Conservation (phyloP, 2,888 invertebrate species). For the Chironomus tentans region DNA sequence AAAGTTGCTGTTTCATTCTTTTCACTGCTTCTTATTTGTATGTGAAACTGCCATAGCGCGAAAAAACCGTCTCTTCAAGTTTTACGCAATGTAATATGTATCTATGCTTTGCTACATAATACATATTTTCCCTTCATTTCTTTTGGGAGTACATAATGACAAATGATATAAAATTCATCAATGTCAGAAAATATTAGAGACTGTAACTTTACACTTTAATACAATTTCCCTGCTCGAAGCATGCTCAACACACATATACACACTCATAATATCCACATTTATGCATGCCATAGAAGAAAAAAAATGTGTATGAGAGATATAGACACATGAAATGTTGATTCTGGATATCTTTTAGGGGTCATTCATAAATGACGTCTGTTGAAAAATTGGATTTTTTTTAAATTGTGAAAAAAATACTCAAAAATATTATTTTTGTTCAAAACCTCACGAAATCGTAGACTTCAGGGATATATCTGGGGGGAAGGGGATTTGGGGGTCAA, state of each 20-base stretch:
- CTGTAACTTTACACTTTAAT: conserved; percentile 26
- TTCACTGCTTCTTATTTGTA: background rate
- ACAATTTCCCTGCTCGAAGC: conserved; percentile 15
- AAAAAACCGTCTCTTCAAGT: conserved; percentile 10
- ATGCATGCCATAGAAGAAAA: too few species aligned
- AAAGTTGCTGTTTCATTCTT: background rate
- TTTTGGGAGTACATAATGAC: conserved; percentile 26
- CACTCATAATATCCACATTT: background rate
- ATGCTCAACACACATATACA: background rate
- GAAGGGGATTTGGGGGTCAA: too few species aligned
- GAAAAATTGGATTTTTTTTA: background rate
- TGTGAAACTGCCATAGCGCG: background rate
- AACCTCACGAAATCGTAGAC: too few species aligned
- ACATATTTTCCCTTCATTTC: conserved; percentile 25
- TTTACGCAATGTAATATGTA: conserved; percentile 4
- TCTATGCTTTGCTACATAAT: conserved; percentile 11
- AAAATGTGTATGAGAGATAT: too few species aligned
- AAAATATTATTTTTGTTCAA: too few species aligned
- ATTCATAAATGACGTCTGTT: too few species aligned
- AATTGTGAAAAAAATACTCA: too few species aligned
- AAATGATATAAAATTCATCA: conserved; percentile 25
- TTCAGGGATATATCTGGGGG: too few species aligned
- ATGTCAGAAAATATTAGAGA: conserved; percentile 25
- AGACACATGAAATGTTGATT: background rate
- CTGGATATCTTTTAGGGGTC: background rate